phyloP scores from a whole-genome alignment of 2,113 vertebrate genomes.

The Rhea americana region DNA sequence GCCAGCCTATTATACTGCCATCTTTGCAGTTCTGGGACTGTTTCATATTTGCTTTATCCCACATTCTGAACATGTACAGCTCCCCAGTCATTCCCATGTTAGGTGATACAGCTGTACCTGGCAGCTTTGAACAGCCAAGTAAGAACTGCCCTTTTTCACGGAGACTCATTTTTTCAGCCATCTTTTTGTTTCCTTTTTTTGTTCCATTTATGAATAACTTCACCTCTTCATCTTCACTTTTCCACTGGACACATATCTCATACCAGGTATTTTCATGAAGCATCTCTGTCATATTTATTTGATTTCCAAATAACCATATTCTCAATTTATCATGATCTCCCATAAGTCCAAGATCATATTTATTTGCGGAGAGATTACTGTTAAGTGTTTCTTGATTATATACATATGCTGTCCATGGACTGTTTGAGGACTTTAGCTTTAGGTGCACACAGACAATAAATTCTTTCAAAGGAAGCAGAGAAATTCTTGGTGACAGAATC shows the following conservation, averaged over 20 bases:
- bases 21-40: conserved; percentile 29
- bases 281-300: conserved; percentile 11
- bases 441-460: conserved; percentile 71
- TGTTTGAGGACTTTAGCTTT: conserved; percentile 44
- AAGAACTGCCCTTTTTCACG: conserved; percentile 59
- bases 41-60: conserved; percentile 53
- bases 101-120: background rate
- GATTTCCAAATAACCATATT: conserved; percentile 68
- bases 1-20: conserved; percentile 66
- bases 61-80: conserved; percentile 77
- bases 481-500: conserved; percentile 63
- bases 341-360: conserved; percentile 62
- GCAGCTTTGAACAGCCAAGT: conserved; percentile 67
- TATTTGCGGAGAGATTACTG: background rate
- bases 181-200: background rate
- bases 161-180: background rate
- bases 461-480: conserved; percentile 53
- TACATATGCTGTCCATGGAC: conserved; percentile 63
- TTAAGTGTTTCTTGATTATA: conserved; percentile 51
- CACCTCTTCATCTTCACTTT: conserved; percentile 38
- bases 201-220: conserved; percentile 59
- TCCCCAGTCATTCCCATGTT: conserved; percentile 63
- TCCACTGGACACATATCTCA: conserved; percentile 68
- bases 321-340: conserved; percentile 40
- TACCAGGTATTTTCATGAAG: conserved; percentile 56